These are phyloP conservation scores for Tenualosa thibaudeaui DNA, from an alignment of 2,797 vertebrate genomes.

Conservation along the genomic window DNA sequence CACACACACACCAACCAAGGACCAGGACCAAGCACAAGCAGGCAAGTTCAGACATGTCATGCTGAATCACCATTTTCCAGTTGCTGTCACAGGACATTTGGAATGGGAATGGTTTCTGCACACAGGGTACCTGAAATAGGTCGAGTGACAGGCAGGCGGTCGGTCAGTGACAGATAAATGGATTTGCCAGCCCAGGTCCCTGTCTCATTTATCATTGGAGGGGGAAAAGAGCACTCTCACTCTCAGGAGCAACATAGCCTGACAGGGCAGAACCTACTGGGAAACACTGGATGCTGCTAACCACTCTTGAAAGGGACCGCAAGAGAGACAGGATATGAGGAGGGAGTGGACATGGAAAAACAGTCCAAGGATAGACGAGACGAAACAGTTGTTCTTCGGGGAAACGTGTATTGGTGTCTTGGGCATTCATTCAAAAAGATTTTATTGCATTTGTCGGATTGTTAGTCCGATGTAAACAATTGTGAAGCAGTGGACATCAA, in stretches of 20 bases:
- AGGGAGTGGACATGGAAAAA: constrained; percentile 35
- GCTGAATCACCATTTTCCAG: constrained; percentile 39
- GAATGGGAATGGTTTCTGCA: constrained; percentile 49
- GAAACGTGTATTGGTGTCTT: background rate
- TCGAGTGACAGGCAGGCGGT: constrained; percentile 37
- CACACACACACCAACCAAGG: constrained; percentile 12
- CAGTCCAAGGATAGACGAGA: background rate
- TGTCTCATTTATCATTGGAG: constrained; percentile 52
- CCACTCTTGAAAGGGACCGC: constrained; percentile 43
- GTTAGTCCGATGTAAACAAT: background rate
- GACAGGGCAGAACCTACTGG: too few species aligned
- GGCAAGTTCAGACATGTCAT: constrained; percentile 19
- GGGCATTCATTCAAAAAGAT: background rate
- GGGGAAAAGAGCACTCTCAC: constrained; percentile 45
- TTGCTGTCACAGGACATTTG: constrained; percentile 43
- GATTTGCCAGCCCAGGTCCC: constrained; percentile 59
- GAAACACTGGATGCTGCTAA: constrained; percentile 37
- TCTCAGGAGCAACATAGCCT: constrained; percentile 56
- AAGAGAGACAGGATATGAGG: constrained; percentile 39
- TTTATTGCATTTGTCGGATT: background rate
- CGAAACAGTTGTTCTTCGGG: background rate
- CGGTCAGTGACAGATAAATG: constrained; percentile 49
- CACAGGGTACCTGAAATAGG: constrained; percentile 65
- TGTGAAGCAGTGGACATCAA: background rate
- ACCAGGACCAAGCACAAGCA: too few species aligned